Conservation (phyloP, 2,113 vertebrate species). For the Cromileptes altivelis region DNA sequence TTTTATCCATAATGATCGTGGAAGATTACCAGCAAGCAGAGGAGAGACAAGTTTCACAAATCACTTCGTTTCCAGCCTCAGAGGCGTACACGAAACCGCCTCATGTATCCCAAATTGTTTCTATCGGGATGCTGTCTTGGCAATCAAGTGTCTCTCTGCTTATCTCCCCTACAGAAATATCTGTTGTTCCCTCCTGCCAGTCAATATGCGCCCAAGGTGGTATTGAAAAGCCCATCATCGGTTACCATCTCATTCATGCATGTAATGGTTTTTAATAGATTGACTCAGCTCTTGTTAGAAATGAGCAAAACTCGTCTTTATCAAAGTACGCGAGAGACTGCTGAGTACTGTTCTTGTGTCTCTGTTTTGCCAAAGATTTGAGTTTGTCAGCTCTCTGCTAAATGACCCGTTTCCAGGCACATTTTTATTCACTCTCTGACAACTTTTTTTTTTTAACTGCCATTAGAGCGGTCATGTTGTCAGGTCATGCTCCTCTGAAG, state of each 20-base stretch:
- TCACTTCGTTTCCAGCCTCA: constrained; percentile 32
- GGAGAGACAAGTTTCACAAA: constrained; percentile 28
- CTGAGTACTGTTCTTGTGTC: not conserved
- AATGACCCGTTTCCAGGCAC: not conserved
- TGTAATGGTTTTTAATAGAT: constrained; percentile 41
- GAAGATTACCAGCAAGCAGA: constrained; percentile 31
- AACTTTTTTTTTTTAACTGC: not conserved
- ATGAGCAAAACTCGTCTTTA: constrained; percentile 12
- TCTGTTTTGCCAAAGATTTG: constrained; percentile 31
- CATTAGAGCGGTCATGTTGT: not conserved
- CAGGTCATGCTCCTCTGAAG: not conserved
- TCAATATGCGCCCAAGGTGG: constrained; percentile 50
- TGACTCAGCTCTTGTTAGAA: constrained; percentile 27
- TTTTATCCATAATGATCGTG: constrained; percentile 38
- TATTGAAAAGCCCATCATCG: constrained; percentile 62
- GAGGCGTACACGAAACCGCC: constrained; percentile 8
- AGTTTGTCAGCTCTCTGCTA: not conserved
- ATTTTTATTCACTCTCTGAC: not conserved
- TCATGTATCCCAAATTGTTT: constrained; percentile 44
- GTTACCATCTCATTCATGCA: constrained; percentile 45
- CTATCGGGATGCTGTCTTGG: constrained; percentile 31
- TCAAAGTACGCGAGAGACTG: constrained; percentile 7
- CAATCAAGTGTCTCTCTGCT: constrained; percentile 36
- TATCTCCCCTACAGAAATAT: constrained; percentile 47
- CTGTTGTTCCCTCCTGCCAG: constrained; percentile 43